A percentile compares a stretch with the other conserved stretches of the same genome.
These are phyloP conservation scores for Schrankia costaestrigalis DNA, from an alignment of 2,888 invertebrate species.

Conservation along the genomic window DNA sequence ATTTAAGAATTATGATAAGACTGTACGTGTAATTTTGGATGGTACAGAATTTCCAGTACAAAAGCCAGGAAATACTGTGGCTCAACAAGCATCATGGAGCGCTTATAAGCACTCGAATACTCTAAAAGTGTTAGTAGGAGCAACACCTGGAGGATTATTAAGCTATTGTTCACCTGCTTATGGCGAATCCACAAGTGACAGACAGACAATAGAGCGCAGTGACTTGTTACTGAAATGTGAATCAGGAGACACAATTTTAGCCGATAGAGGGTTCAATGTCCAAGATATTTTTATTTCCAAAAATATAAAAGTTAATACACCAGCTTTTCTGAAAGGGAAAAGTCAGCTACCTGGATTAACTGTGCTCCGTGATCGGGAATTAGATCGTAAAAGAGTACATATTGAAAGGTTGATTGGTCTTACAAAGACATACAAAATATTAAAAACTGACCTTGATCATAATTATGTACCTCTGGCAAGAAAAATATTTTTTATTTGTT, in stretches of 20 bases:
- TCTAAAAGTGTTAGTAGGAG: slow-evolving; percentile 3
- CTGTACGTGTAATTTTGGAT: not conserved
- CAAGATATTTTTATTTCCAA: slow-evolving; percentile 24
- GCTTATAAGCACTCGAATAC: slow-evolving; percentile 3
- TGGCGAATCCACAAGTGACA: not conserved
- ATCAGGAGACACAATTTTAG: slow-evolving; percentile 13
- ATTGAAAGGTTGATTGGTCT: slow-evolving; percentile 7
- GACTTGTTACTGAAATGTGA: not conserved
- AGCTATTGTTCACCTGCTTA: slow-evolving; percentile 1
- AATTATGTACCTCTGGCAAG: slow-evolving; percentile 4
- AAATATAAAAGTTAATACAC: slow-evolving; percentile 5
- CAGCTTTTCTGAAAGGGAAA: not conserved
- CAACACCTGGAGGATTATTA: slow-evolving; percentile 2
- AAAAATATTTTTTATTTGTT: slow-evolving; percentile 19
- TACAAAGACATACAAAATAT: slow-evolving; percentile 14
- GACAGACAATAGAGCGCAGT: slow-evolving; percentile 2
- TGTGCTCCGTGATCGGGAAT: not conserved
- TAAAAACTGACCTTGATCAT: slow-evolving; percentile 6
- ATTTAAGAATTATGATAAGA: not conserved
- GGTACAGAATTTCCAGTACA: slow-evolving; percentile 1
- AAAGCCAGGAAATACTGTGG: slow-evolving; percentile 1
- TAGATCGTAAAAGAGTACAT: slow-evolving; percentile 9
- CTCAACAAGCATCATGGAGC: slow-evolving; percentile 5
- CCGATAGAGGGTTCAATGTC: slow-evolving; percentile 26
- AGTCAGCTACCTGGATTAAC: not conserved